A percentile compares a stretch with the other conserved stretches of the same genome.
Evolutionary conservation across 2,797 vertebrate species (phyloP).

Genomic region (Onychomys torridus): DNA sequence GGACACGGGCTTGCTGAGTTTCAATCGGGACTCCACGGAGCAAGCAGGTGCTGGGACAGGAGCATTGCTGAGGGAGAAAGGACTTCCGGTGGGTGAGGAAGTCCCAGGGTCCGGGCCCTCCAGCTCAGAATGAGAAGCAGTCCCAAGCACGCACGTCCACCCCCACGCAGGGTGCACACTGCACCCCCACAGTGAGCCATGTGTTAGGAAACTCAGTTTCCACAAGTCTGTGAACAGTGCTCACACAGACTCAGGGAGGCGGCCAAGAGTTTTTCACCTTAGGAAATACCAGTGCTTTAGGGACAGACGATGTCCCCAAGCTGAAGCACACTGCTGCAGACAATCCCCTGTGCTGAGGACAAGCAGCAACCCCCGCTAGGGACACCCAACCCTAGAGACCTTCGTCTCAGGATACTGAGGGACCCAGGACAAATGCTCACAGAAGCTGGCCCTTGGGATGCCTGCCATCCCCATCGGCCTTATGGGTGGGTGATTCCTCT

Average conservation of each 20-base stretch:
- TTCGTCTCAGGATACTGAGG: background rate
- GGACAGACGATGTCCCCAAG: background rate
- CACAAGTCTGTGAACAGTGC: background rate
- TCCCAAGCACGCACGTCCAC: background rate
- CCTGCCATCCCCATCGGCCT: background rate
- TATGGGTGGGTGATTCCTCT: background rate
- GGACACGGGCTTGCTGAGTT: background rate
- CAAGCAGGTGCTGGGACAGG: background rate
- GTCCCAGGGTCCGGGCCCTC: background rate
- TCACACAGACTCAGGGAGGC: fast-evolving
- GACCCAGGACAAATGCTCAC: background rate
- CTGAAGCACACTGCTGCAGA: background rate
- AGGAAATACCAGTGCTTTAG: background rate
- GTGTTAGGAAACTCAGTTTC: constrained; percentile 13
- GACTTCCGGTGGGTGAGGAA: background rate
- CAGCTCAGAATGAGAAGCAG: background rate
- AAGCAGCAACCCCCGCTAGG: fast-evolving
- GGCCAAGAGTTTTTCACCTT: fast-evolving
- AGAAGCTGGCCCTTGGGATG: background rate
- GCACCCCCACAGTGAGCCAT: background rate
- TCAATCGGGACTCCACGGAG: fast-evolving
- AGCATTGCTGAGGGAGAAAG: background rate
- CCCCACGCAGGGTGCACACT: background rate
- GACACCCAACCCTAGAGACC: background rate
- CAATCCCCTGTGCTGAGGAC: background rate